Conservation (phyloP, 2,113 vertebrate genomes). For the Fulica atra region DNA sequence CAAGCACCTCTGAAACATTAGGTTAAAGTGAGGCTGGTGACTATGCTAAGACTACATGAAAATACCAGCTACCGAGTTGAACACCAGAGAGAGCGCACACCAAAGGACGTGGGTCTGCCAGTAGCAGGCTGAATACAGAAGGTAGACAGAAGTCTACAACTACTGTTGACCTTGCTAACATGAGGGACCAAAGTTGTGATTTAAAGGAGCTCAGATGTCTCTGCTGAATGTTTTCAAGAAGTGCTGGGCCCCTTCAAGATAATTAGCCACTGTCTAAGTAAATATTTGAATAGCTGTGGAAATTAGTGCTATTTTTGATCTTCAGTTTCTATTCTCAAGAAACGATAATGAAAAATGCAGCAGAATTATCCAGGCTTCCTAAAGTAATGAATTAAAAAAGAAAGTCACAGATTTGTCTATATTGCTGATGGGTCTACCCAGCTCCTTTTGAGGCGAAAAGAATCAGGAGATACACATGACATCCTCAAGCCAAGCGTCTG, state of each 20-base stretch:
- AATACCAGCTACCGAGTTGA: background rate
- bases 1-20: background rate
- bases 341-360: background rate
- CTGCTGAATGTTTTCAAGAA: background rate
- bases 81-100: background rate
- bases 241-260: background rate
- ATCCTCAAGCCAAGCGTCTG: background rate
- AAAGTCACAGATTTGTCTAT: background rate
- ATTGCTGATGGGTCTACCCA: background rate
- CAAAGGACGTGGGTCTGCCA: background rate
- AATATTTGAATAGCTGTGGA: conserved; percentile 41
- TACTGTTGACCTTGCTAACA: conserved; percentile 35
- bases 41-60: background rate
- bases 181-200: background rate
- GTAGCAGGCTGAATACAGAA: background rate
- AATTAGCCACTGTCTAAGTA: conserved; percentile 36
- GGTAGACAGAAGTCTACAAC: background rate
- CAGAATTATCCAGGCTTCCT: background rate
- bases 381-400: background rate
- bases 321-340: background rate
- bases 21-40: background rate
- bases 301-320: conserved; percentile 22
- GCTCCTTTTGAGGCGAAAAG: background rate
- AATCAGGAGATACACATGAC: background rate
- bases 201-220: conserved; percentile 23